Base-by-base conservation (phyloP, 2,888 invertebrate genomes). In the Ashinkailepas kermadecensis region DNA sequence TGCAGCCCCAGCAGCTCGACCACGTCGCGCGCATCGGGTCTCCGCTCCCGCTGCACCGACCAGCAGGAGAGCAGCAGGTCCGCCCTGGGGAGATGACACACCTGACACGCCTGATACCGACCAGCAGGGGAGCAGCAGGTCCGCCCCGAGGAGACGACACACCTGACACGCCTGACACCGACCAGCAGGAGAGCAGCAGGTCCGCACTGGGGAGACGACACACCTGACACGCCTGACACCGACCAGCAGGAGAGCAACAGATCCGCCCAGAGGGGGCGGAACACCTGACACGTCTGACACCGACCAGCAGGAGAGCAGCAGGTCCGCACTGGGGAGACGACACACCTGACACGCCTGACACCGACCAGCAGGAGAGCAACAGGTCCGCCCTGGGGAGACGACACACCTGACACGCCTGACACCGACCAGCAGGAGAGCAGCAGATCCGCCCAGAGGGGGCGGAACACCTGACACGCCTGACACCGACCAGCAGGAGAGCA, bases 41-140 rank as follows among this genome's bases (percentile, higher is more conserved):
- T 91, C 85, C 91, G 90, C 83, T 91, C 90, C 59, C 91, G 88
- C 81, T 93, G 92, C 83, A 89, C 89, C 84, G 91, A 90, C 95
- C 96, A 95, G 87, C 96, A 96, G 58, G 92, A 91, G 86, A 91
- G 91, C 85, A 96, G 91, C 82, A 96, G 88, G 78, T 90, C 91
- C 87, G 92, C 92, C 85, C 94, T 94, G 89, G 23, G 88, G 81
- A 82, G 62, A 79, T 65, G 59, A 54, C n/a, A 54, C 58, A 62
- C 39, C 39, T 39, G 39, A 39, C 39, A 39, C 39, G 4, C 39
- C 39, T 39, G 39, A 39, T 4, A 39, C 39, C 39, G 39, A 39
- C 39, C 39, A 39, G 39, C 25, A 62, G 8, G 23, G n/a, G 65
- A 39, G 39, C 25, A 62, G 8, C 54, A 56, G 25, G 25, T 83